Evolutionary conservation across 2,113 vertebrate species (phyloP), one percentile per base, ranked within the genome.

Genomic region (Carettochelys insculpta): DNA sequence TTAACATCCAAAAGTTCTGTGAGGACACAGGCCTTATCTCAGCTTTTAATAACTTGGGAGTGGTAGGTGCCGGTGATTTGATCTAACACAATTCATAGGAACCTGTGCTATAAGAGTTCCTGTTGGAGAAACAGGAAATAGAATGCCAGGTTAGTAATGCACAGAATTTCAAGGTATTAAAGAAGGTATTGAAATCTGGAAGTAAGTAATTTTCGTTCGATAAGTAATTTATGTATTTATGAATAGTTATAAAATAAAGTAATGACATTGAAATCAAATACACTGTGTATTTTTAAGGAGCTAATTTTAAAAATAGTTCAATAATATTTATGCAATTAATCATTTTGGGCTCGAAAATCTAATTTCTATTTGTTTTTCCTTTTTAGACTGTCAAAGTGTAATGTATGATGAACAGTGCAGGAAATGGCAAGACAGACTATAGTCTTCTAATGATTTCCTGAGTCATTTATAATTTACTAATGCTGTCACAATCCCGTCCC

Each of bases 331-430:
- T 3, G 17, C 94, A 94, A 96, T 93, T 94, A 95, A 93, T 95
- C 90, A 79, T 73, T 91, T 96, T 86, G 77, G 86, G 92, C 73
- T 95, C 86, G 82, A 90, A 97, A 90, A 94, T 47, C 52, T 80
- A 94, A 83, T 92, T 88, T 89, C 68, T 93, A 54, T 90, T 90
- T 95, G 81, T 95, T 93, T 14, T 94, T 90, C 58, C 94, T 93
- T 93, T 97, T 96, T 92, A 89, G 96, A 95, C 95, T 95, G 95
- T 97, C 95, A 96, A 88, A 95, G 79, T 82, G 53, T 96, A 93
- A 84, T 90, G 52, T 90, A 85, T 90, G 94, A 91, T 86, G 96
- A 97, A 92, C 87, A 96, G 92, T 93, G 90, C 93, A 95, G 45
- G 85, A 94, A 96, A 90, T 50, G 83, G 48, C 48, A 94, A 94